phyloP scores from a whole-genome alignment of 2,888 invertebrate species.

The Punctoribates punctum region DNA sequence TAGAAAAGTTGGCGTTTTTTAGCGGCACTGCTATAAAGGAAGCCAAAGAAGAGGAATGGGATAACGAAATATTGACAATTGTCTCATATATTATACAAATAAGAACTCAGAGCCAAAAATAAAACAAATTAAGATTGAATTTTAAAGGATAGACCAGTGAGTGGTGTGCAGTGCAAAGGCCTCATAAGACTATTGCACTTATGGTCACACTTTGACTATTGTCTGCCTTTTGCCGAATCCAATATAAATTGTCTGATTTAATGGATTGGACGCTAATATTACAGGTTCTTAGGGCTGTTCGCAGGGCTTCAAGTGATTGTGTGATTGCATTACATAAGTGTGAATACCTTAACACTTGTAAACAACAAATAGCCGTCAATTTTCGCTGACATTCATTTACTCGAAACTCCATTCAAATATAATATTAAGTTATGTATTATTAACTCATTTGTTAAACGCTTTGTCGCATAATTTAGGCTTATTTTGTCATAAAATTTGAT shows the following conservation, averaged over 20 bases:
- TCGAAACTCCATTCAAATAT: neutral
- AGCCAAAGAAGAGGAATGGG: conserved; percentile 28
- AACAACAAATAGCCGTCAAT: conserved; percentile 34
- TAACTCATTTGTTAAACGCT: conserved; percentile 30
- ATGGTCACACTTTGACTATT: conserved; percentile 20
- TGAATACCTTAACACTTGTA: conserved; percentile 15
- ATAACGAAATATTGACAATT: conserved; percentile 39
- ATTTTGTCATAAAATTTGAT: conserved; percentile 6
- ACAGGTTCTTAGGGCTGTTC: neutral
- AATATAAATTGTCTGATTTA: conserved; percentile 3
- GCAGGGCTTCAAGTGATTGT: neutral
- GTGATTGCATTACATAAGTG: conserved; percentile 29
- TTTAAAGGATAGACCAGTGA: conserved; percentile 11
- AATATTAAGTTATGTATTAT: conserved; percentile 28
- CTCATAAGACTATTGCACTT: conserved; percentile 31
- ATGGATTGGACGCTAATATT: neutral
- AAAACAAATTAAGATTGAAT: conserved; percentile 33
- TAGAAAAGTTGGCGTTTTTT: conserved; percentile 27
- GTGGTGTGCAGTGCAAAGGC: conserved; percentile 17
- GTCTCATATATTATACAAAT: conserved; percentile 38
- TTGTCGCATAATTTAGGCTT: conserved; percentile 1
- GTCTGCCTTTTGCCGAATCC: neutral
- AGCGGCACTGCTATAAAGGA: conserved; percentile 31
- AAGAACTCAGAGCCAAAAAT: conserved; percentile 25
- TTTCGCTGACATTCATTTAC: conserved; percentile 27